Percentiles rank a stretch among this genome's conserved stretches.
These are phyloP conservation scores for Microtus agrestis DNA, from an alignment of 2,797 vertebrate genomes.

Conservation along the genomic window DNA sequence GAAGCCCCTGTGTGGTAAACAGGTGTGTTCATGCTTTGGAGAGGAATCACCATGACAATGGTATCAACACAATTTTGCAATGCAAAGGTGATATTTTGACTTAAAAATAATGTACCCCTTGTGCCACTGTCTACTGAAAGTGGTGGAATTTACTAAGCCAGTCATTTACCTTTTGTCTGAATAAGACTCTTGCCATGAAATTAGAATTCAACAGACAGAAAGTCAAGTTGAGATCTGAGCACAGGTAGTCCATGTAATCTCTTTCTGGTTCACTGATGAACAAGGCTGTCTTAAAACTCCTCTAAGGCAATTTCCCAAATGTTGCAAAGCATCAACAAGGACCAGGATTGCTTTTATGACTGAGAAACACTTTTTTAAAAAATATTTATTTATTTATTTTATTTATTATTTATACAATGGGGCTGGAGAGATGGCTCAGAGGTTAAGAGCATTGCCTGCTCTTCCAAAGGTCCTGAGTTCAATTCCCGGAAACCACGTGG, in stretches of 20 bases:
- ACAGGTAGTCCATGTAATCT: conserved; percentile 65
- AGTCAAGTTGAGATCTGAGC: conserved; percentile 41
- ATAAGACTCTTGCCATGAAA: conserved; percentile 64
- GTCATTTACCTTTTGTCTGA: conserved; percentile 74
- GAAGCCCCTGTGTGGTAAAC: neutral
- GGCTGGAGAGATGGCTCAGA: no score
- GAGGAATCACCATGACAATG: neutral
- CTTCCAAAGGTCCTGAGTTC: no score
- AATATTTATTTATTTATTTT: no score
- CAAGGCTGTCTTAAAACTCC: conserved; percentile 65
- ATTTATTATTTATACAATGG: no score
- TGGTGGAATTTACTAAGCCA: conserved; percentile 64
- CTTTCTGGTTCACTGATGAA: conserved; percentile 76
- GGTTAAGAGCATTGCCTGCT: no score
- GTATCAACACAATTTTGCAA: neutral
- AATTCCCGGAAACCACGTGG: no score
- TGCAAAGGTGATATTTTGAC: conserved; percentile 55
- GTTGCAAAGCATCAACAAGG: conserved; percentile 29
- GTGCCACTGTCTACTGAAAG: conserved; percentile 43
- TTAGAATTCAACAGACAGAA: conserved; percentile 78
- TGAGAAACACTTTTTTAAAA: no score
- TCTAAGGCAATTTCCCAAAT: conserved; percentile 67
- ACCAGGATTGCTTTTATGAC: conserved; percentile 64
- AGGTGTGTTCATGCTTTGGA: conserved; percentile 46
- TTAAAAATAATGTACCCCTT: conserved; percentile 70